Base-by-base conservation (phyloP, 1,140 invertebrate genomes). In the Olivierus martensii region DNA sequence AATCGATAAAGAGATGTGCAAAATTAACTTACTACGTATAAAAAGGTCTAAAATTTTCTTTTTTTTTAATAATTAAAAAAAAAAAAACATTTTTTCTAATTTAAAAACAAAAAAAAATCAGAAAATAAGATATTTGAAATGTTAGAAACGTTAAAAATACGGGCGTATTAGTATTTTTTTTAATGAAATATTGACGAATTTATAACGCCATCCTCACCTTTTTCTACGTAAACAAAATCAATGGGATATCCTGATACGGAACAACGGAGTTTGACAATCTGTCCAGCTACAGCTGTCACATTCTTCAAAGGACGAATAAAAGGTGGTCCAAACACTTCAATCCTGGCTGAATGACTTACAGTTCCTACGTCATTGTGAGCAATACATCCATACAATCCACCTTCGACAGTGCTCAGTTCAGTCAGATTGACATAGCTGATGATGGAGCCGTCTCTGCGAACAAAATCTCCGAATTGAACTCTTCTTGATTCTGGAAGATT, bases 161-260 rank as follows among this genome's bases (percentile, higher is more conserved):
- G n/a, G n/a, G n/a, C n/a, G n/a, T n/a, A n/a, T n/a, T n/a, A n/a
- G n/a, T n/a, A n/a, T n/a, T n/a, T n/a, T n/a, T n/a, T n/a, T n/a
- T n/a, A n/a, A n/a, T n/a, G n/a, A n/a, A n/a, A n/a, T n/a, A n/a
- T n/a, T 28, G 28, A 28, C 28, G 9, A 28, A 28, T 28, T 28
- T 28, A 28, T 28, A 28, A 28, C 28, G 9, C 2, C 9, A 28
- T 28, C 9, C 51, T 52, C 70, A 87, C 85, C 84, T 77, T 85
- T 80, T 67, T 88, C 84, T 87, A 90, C 93, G 9, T 77, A 81
- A 57, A 93, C 84, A 41, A 80, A 77, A 63, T 86, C 80, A 53
- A 94, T 85, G 5, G 90, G 90, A 73, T 89, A 93, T 36, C 91
- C 91, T 38, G 87, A 87, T n/a, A 90, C 90, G 46, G 89, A 87